These are phyloP conservation scores for Limnothrissa miodon DNA, from an alignment of 2,113 vertebrate species.

Conservation along the genomic window DNA sequence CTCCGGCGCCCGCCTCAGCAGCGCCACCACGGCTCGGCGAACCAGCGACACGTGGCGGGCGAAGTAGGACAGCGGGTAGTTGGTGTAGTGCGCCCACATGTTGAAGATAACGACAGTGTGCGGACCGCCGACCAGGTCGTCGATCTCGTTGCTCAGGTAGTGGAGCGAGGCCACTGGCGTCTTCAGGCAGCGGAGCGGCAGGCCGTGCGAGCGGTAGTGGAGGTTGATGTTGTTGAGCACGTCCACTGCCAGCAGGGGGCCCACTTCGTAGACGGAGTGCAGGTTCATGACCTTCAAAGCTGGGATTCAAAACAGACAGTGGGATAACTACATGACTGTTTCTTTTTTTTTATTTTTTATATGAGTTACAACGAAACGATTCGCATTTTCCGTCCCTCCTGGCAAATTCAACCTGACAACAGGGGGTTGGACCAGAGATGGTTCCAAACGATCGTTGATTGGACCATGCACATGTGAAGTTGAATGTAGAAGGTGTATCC, in stretches of 20 bases:
- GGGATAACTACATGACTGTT: too few species aligned
- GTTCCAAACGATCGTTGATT: too few species aligned
- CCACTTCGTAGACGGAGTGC: background rate
- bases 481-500: too few species aligned
- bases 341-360: too few species aligned
- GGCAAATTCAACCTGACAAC: too few species aligned
- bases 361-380: too few species aligned
- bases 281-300: slow-evolving; percentile 43
- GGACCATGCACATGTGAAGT: too few species aligned
- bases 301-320: slow-evolving; percentile 16
- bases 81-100: slow-evolving; percentile 50
- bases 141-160: slow-evolving; percentile 48
- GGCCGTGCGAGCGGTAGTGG: slow-evolving; percentile 48
- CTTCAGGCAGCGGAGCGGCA: slow-evolving; percentile 40
- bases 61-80: slow-evolving; percentile 36
- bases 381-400: too few species aligned
- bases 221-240: slow-evolving; percentile 26
- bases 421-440: too few species aligned
- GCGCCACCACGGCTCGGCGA: slow-evolving; percentile 4
- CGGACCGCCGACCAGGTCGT: slow-evolving; percentile 43
- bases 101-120: slow-evolving; percentile 44
- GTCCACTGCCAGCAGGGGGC: slow-evolving; percentile 41
- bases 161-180: slow-evolving; percentile 40
- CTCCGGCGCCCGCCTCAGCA: slow-evolving; percentile 15
- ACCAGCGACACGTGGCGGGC: slow-evolving; percentile 22